Percentiles rank a stretch among this genome's conserved stretches.
phyloP scores from a whole-genome alignment of 2,113 vertebrate genomes.

The Chitala chitala region DNA sequence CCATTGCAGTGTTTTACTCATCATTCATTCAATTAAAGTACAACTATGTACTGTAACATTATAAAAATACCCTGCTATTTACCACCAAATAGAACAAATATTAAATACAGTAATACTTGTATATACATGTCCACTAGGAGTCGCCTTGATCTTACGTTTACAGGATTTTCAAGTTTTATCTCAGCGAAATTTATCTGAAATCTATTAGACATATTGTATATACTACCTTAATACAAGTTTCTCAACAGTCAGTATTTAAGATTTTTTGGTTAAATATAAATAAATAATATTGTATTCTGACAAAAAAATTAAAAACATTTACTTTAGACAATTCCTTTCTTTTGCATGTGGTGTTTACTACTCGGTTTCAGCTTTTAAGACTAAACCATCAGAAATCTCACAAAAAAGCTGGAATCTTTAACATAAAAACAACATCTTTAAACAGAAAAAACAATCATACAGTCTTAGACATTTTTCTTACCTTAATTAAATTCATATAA shows the following conservation, averaged over 20 bases:
- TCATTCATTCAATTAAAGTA: constrained; percentile 37
- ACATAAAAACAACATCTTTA: not conserved
- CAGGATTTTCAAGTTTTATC: not conserved
- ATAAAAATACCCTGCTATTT: constrained; percentile 51
- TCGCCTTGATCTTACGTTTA: constrained; percentile 13
- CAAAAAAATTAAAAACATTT: too few species aligned
- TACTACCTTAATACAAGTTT: not conserved
- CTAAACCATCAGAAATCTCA: too few species aligned
- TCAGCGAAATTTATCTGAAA: not conserved
- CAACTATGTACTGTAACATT: constrained; percentile 35
- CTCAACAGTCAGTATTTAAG: not conserved
- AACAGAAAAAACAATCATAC: not conserved
- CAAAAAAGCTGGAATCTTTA: too few species aligned
- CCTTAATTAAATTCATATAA: not conserved
- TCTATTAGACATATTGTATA: not conserved
- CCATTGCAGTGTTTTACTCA: constrained; percentile 30
- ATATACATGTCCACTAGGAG: constrained; percentile 29
- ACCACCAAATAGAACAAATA: constrained; percentile 36
- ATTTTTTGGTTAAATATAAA: not conserved
- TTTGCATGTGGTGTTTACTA: too few species aligned
- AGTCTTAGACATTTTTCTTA: not conserved
- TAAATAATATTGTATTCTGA: not conserved
- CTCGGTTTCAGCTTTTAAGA: too few species aligned
- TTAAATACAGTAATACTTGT: not conserved
- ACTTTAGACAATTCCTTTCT: too few species aligned